Base-by-base conservation (phyloP, 2,113 vertebrate species). In the Dicentrarchus labrax region DNA sequence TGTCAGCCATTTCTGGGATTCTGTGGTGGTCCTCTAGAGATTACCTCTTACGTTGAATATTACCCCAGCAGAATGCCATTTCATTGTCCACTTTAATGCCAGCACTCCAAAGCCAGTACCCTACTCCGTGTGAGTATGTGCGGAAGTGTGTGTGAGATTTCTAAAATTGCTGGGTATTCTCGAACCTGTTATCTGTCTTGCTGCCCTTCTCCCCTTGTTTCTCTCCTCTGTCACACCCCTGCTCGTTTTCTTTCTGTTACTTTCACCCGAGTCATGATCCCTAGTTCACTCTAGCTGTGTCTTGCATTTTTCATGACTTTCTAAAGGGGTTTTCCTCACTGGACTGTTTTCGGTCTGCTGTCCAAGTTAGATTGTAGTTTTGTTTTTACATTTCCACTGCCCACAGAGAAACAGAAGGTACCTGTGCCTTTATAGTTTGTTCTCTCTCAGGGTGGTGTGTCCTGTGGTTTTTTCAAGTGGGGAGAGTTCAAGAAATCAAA, bases 101-200 rank as follows among this genome's bases (percentile, higher is more conserved):
- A 2, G 62, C 43, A 4, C 70, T 75, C 43, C 39, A 83, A 41
- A 80, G 72, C 19, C 66, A 57, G 30, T 12, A 16, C 22, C 48
- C 2, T 9, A 8, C 43, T 15, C 53, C 17, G 36, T 70, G 50
- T 36, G 54, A 12, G 38, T 36, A 41, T 45, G 56, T 69, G 48
- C 12, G 16, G 24, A 11, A 19, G 39, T 16, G 47, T 68, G 57
- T 83, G 65, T 30, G 19, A 39, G 51, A 24, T 53, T 70, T 83
- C 8, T 72, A 0, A 82, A 85, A 82, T 79, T 78, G 43, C 80
- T 19, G 48, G 61, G 39, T 81, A n/a, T 76, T 50, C 19, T 74
- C 10, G 13, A 54, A 45, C 73, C 75, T 74, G 24, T 54, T 65
- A 68, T 76, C 24, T 54, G 10, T 59, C 57, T 36, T 7, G 13